phyloP scores from a whole-genome alignment of 2,888 invertebrate genomes.

The Onchidella celtica region DNA sequence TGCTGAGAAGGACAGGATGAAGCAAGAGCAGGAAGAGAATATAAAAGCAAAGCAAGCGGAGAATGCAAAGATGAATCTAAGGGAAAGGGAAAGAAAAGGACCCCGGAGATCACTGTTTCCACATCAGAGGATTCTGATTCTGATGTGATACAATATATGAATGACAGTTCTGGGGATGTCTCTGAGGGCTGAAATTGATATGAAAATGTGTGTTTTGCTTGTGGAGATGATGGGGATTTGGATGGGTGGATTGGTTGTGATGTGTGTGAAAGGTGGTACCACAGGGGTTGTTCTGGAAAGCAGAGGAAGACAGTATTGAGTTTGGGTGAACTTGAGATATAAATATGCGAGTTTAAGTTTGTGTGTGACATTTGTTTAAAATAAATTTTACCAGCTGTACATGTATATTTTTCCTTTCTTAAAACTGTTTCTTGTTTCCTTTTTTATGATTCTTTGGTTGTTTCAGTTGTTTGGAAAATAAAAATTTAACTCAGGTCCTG shows the following conservation, averaged over 20 bases:
- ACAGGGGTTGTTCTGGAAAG: neutral
- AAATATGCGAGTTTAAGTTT: neutral
- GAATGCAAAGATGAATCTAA: too few relatives aligned
- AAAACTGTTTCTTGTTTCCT: too few relatives aligned
- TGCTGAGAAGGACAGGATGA: neutral
- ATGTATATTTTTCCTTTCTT: too few relatives aligned
- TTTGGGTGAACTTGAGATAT: neutral
- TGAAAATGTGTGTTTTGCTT: neutral
- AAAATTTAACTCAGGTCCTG: too few relatives aligned
- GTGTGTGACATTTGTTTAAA: neutral
- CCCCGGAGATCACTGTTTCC: neutral
- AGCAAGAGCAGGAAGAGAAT: neutral
- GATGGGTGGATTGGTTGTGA: slow-evolving; percentile 16
- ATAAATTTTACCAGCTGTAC: neutral
- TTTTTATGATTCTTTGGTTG: too few relatives aligned
- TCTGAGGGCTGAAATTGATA: too few relatives aligned
- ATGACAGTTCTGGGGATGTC: slow-evolving; percentile 3
- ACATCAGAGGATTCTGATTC: too few relatives aligned
- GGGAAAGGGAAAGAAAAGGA: neutral
- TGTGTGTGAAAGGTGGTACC: slow-evolving; percentile 1
- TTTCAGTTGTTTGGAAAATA: too few relatives aligned
- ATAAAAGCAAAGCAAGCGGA: too few relatives aligned
- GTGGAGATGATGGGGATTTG: neutral
- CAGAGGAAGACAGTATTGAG: neutral
- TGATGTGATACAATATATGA: neutral